phyloP scores from a whole-genome alignment of 2,797 vertebrate species.

The Rhynchotus rufescens region DNA sequence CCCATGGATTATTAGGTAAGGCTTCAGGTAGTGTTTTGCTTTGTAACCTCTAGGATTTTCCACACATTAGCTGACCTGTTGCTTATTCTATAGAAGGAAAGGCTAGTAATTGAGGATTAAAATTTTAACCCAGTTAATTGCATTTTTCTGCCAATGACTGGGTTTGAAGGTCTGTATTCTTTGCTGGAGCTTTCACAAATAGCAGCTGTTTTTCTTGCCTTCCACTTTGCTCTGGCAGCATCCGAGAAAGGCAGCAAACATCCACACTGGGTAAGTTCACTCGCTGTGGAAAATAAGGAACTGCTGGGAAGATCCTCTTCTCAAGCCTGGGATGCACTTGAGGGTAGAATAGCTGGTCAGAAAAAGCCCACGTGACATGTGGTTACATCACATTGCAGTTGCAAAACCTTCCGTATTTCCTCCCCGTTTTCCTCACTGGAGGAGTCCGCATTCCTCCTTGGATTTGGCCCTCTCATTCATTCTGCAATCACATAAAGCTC shows the following conservation, averaged over 20 bases:
- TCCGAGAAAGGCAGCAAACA: not conserved
- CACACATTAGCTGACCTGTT: not conserved
- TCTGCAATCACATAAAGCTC: not conserved
- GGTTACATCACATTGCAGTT: not conserved
- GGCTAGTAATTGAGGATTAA: not conserved
- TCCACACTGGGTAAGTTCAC: not conserved
- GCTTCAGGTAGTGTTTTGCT: not conserved
- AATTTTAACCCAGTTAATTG: not conserved
- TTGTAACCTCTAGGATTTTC: not conserved
- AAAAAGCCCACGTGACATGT: not conserved
- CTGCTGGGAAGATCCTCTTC: not conserved
- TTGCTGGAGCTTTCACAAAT: not conserved
- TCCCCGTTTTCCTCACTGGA: not conserved
- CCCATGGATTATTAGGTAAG: slow-evolving; percentile 92
- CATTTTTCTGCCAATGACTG: not conserved
- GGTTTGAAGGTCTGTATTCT: not conserved
- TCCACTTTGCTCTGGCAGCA: not conserved
- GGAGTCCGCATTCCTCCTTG: no score
- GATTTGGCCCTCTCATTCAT: not conserved
- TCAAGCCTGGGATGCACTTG: not conserved
- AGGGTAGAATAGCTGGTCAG: not conserved
- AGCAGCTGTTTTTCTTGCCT: not conserved
- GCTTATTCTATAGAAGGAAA: not conserved
- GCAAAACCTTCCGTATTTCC: not conserved
- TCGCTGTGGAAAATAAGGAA: not conserved